Percentiles rank a stretch among this genome's conserved stretches.
phyloP scores from a whole-genome alignment of 2,113 vertebrate genomes.

The Sitta europaea region DNA sequence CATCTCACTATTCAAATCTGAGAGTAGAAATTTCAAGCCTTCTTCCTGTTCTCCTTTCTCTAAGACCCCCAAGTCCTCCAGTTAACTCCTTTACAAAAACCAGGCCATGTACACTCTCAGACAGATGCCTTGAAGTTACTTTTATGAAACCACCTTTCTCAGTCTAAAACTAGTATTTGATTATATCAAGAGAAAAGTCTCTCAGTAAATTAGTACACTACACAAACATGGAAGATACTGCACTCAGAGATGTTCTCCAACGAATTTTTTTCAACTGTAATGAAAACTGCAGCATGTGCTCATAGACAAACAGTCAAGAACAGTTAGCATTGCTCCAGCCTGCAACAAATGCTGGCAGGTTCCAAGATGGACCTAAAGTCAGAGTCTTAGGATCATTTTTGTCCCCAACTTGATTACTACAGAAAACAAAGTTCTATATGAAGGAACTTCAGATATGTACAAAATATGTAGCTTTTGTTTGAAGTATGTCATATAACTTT shows the following conservation, averaged over 20 bases:
- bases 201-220: not conserved
- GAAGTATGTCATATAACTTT: not conserved
- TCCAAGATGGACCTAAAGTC: not conserved
- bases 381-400: not conserved
- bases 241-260: not conserved
- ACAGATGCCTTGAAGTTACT: not conserved
- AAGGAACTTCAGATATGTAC: not conserved
- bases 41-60: not conserved
- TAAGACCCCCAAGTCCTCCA: fast-evolving
- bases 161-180: not conserved
- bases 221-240: not conserved
- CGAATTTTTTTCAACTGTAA: not conserved
- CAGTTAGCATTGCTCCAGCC: not conserved
- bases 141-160: not conserved
- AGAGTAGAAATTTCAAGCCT: not conserved
- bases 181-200: not conserved
- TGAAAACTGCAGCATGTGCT: not conserved
- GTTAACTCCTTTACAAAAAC: not conserved
- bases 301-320: not conserved
- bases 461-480: not conserved
- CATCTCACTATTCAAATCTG: not conserved
- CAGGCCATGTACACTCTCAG: not conserved
- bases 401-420: not conserved
- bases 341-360: not conserved
- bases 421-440: not conserved